Conservation (phyloP, 2,113 vertebrate genomes). For the Myrmecophaga tridactyla region DNA sequence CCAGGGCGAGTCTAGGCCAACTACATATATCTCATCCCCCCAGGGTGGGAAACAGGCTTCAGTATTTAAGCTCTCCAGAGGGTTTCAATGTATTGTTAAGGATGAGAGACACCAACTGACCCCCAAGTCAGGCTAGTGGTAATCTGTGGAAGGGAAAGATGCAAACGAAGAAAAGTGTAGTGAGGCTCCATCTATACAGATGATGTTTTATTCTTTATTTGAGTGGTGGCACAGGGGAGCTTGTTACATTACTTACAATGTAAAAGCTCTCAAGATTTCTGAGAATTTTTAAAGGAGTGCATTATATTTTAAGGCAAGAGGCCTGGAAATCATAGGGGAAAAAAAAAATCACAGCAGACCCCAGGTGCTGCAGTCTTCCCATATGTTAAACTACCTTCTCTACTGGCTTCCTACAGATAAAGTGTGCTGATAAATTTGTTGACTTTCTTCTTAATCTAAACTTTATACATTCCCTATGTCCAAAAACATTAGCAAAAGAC, state of each 20-base stretch:
- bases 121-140: background rate
- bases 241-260: background rate
- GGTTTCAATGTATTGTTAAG: background rate
- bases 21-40: background rate
- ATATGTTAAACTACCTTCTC: no score
- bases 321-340: background rate
- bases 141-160: background rate
- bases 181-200: background rate
- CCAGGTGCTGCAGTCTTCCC: background rate
- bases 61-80: background rate
- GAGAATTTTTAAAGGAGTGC: background rate
- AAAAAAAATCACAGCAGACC: no score
- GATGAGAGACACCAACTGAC: background rate
- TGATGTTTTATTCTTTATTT: background rate
- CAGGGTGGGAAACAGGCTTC: no score
- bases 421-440: accelerated
- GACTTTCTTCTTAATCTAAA: background rate
- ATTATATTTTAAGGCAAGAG: background rate
- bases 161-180: background rate
- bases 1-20: background rate
- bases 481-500: background rate
- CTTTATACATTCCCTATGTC: background rate
- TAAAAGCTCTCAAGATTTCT: background rate
- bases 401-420: background rate
- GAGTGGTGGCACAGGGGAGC: background rate